A percentile compares a stretch with the other conserved stretches of the same genome.
Evolutionary conservation across 2,888 invertebrate species (phyloP).

Genomic region (Drosophila testacea): DNA sequence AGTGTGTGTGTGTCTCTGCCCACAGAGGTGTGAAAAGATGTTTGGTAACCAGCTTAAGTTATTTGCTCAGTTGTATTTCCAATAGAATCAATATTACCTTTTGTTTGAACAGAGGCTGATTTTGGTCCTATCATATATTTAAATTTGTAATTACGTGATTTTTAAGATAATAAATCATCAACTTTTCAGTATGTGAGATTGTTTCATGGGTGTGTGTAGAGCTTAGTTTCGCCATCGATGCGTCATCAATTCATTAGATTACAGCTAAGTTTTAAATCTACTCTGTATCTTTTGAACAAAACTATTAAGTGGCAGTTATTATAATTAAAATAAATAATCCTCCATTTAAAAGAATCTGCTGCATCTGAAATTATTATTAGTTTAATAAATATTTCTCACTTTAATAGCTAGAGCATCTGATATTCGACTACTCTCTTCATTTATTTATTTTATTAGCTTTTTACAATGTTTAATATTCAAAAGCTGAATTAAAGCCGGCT

Average conservation of each 20-base stretch:
- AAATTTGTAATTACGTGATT: conserved; percentile 44
- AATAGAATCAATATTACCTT: background rate
- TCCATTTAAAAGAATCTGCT: too few species aligned
- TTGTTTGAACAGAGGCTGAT: conserved; percentile 24
- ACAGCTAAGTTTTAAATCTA: conserved; percentile 13
- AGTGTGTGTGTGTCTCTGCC: conserved; percentile 39
- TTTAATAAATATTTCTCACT: too few species aligned
- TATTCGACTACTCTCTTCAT: too few species aligned
- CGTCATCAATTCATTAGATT: conserved; percentile 42
- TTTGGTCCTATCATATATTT: conserved; percentile 62
- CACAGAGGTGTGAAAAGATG: conserved; percentile 62
- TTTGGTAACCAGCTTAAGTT: conserved; percentile 48
- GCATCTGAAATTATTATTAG: too few species aligned
- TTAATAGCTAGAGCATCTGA: too few species aligned
- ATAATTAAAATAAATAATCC: too few species aligned
- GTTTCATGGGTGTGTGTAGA: conserved; percentile 8
- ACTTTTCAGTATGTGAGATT: background rate
- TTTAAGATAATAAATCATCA: background rate
- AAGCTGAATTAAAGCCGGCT: conserved; percentile 8
- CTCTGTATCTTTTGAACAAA: background rate
- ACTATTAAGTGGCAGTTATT: too few species aligned
- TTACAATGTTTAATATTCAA: conserved; percentile 6
- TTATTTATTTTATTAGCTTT: background rate
- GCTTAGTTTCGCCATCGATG: conserved; percentile 5
- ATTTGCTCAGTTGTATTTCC: conserved; percentile 7